Evolutionary conservation across 2,113 vertebrate genomes (phyloP).

Genomic region (Hyperopisus bebe): DNA sequence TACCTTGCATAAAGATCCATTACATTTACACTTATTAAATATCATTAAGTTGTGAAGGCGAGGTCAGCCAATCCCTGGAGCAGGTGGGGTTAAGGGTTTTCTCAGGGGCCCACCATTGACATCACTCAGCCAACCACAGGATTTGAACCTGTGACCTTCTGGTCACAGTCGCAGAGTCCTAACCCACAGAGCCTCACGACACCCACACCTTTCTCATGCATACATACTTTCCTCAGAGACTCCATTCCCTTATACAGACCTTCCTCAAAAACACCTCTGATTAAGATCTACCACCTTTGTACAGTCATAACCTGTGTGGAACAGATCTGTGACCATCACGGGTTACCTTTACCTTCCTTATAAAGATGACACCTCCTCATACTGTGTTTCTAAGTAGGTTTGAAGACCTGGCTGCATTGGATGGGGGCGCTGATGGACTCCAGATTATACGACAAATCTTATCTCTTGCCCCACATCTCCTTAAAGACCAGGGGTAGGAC

Average conservation of each 20-base stretch:
- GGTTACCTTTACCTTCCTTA: background rate
- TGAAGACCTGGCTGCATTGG: conserved; percentile 77
- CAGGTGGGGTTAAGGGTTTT: background rate
- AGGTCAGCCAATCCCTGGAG: background rate
- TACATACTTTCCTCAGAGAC: background rate
- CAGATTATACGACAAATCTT: conserved; percentile 73
- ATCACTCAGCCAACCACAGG: background rate
- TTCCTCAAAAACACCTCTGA: background rate
- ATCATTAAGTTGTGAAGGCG: background rate
- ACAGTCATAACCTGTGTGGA: background rate
- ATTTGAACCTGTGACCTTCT: background rate
- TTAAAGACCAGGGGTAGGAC: conserved; percentile 73
- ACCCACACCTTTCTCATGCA: background rate
- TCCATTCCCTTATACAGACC: background rate
- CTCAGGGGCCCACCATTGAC: background rate
- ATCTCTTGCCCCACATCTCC: conserved; percentile 64
- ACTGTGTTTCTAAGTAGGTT: conserved; percentile 59
- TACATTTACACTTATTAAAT: background rate
- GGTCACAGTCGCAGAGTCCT: background rate
- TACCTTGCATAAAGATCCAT: background rate
- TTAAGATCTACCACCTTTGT: background rate
- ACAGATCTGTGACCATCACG: background rate
- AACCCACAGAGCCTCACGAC: background rate
- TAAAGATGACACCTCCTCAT: background rate
- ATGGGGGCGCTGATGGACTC: conserved; percentile 82